Evolutionary conservation across 2,113 vertebrate genomes (phyloP).

Genomic region (Pygathrix nemaeus): DNA sequence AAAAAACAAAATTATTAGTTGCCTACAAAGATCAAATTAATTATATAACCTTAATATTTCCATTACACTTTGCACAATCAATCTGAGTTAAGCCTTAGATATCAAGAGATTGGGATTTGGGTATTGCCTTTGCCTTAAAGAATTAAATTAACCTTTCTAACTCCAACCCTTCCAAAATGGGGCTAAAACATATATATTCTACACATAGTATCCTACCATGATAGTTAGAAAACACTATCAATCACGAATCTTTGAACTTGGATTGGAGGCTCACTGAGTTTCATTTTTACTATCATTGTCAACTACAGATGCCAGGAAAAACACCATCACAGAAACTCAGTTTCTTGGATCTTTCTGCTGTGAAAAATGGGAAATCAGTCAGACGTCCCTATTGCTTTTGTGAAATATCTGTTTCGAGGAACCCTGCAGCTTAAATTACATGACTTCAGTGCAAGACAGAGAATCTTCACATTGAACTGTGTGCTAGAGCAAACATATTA

Average conservation of each 20-base stretch:
- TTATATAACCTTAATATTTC: background rate
- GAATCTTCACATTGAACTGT: background rate
- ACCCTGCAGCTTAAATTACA: background rate
- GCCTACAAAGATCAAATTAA: background rate
- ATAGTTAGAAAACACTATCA: background rate
- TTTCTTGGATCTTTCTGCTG: background rate
- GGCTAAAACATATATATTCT: background rate
- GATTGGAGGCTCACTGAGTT: background rate
- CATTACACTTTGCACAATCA: background rate
- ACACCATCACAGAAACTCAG: background rate
- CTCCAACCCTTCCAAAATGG: background rate
- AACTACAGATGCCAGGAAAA: background rate
- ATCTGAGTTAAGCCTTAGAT: background rate
- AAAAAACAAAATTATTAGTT: background rate
- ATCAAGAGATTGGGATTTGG: background rate
- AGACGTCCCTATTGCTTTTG: background rate
- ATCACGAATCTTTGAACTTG: background rate
- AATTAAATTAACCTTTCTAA: background rate
- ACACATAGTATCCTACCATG: background rate
- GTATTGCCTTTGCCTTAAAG: background rate
- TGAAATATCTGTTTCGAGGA: conserved; percentile 57
- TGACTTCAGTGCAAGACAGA: background rate
- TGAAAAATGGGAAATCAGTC: conserved; percentile 15
- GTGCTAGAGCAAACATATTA: background rate
- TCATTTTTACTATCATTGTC: background rate